Conservation (phyloP, 2,797 vertebrate species). For the Phylloscopus collybita region DNA sequence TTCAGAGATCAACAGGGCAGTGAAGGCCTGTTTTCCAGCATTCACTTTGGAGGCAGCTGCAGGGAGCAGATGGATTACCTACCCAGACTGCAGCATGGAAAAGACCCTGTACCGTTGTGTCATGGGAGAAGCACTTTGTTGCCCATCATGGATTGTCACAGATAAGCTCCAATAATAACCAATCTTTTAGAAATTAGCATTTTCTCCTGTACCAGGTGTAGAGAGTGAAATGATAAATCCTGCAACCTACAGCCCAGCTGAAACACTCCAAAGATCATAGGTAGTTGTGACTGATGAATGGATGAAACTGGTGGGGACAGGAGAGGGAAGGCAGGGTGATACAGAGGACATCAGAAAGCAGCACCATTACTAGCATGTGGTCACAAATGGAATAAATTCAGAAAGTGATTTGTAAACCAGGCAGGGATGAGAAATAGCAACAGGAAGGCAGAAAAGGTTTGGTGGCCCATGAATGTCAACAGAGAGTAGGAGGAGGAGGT, state of each 20-base stretch:
- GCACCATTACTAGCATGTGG: neutral
- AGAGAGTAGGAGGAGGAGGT: neutral
- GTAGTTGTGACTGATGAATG: neutral
- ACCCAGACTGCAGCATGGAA: neutral
- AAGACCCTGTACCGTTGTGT: neutral
- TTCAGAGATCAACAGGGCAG: neutral
- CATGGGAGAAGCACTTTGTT: neutral
- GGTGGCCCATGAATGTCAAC: neutral
- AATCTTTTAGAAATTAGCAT: neutral
- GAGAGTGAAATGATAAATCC: neutral
- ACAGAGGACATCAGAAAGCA: neutral
- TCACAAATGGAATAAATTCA: neutral
- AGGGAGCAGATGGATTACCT: neutral
- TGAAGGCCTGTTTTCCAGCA: neutral
- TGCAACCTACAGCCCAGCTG: neutral
- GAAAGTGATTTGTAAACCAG: neutral
- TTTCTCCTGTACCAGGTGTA: neutral
- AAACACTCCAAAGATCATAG: neutral
- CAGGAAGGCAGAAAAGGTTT: neutral
- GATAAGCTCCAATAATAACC: neutral
- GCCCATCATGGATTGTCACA: neutral
- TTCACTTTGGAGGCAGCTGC: neutral
- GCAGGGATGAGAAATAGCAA: neutral
- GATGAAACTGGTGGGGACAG: neutral
- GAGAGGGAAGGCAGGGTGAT: neutral